Percentiles rank a stretch among this genome's conserved stretches.
These are phyloP conservation scores for Planiliza haematocheilus DNA, from an alignment of 2,113 vertebrate genomes.

Conservation along the genomic window DNA sequence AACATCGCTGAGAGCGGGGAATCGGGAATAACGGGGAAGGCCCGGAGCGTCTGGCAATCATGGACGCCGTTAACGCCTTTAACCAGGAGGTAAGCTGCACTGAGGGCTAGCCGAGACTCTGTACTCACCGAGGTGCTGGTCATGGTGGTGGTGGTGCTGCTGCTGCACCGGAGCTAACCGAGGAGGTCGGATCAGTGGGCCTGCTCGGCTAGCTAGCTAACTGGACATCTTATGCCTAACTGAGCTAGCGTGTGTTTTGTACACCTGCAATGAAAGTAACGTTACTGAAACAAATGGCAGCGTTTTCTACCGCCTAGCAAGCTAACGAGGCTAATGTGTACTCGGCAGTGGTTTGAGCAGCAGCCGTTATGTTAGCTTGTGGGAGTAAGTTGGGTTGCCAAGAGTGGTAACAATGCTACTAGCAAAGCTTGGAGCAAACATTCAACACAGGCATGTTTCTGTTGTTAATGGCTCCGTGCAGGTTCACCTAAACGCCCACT, in stretches of 20 bases:
- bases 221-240: slow-evolving; percentile 14
- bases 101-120: slow-evolving; percentile 33
- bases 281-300: neutral
- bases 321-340: slow-evolving; percentile 15
- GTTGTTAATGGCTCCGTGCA: neutral
- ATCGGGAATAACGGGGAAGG: slow-evolving; percentile 42
- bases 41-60: slow-evolving; percentile 71
- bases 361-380: slow-evolving; percentile 14
- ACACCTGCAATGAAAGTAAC: neutral
- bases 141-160: slow-evolving; percentile 34
- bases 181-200: slow-evolving; percentile 51
- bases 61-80: slow-evolving; percentile 92
- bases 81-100: slow-evolving; percentile 87
- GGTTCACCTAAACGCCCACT: neutral
- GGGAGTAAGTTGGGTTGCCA: slow-evolving; percentile 26
- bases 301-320: neutral
- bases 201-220: slow-evolving; percentile 34
- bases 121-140: slow-evolving; percentile 46
- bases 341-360: neutral
- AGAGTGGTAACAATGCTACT: slow-evolving; percentile 15
- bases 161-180: slow-evolving; percentile 44
- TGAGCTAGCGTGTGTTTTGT: neutral
- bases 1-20: slow-evolving; percentile 61
- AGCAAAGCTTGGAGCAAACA: neutral
- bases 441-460: no score